Percentiles rank a stretch among this genome's conserved stretches.
phyloP scores from a whole-genome alignment of 2,797 vertebrate genomes.

The Eurystomus glaucurus region DNA sequence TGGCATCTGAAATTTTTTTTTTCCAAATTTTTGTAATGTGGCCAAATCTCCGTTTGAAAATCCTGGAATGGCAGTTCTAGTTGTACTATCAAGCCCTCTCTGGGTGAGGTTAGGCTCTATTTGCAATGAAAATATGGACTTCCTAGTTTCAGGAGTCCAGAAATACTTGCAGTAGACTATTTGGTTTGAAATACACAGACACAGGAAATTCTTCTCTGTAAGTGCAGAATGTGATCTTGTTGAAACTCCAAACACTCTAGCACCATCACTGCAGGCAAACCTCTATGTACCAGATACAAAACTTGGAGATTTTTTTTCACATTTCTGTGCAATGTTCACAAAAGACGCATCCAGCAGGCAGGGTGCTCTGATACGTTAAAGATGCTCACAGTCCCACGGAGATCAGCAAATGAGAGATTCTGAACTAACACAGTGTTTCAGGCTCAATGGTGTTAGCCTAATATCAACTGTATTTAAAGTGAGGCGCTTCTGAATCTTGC shows the following conservation, averaged over 20 bases:
- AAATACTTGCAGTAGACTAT: not conserved
- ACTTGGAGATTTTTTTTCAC: not conserved
- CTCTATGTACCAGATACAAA: not conserved
- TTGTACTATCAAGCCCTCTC: not conserved
- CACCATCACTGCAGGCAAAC: not conserved
- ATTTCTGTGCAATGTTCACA: not conserved
- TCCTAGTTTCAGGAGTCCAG: not conserved
- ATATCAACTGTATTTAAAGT: not conserved
- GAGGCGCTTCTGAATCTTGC: not conserved
- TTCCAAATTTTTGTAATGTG: not conserved
- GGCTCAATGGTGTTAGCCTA: not conserved
- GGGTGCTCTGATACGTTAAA: not conserved
- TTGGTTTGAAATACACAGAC: not conserved
- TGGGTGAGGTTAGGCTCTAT: not conserved
- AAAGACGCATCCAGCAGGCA: not conserved
- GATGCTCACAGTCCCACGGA: accelerated
- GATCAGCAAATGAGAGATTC: not conserved
- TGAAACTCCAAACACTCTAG: not conserved
- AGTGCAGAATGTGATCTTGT: not conserved
- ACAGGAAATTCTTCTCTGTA: not conserved
- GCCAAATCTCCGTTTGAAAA: constrained; percentile 32
- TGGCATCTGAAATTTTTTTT: constrained; percentile 23
- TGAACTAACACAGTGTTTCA: not conserved
- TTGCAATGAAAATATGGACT: not conserved
- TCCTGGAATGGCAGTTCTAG: not conserved